Base-by-base conservation (phyloP, 2,888 invertebrate species). In the Aplocera efformata region DNA sequence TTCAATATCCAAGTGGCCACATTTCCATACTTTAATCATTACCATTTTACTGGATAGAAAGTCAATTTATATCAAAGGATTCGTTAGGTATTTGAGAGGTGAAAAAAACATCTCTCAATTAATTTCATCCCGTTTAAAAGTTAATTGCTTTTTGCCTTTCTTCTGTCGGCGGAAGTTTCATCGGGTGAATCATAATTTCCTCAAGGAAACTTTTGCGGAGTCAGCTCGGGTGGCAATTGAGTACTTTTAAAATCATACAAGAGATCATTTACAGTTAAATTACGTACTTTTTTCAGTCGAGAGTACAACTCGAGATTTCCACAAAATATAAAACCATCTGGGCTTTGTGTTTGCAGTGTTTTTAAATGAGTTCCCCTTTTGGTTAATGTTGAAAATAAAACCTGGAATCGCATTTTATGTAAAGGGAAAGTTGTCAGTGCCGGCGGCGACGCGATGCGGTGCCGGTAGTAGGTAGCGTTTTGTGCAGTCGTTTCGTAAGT, bases 401-500 rank as follows among this genome's bases (percentile, higher is more conserved):
- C 42, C 41, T 41, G 48, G 56, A 60, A 64, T 64, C 56, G 56
- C 44, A 60, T 59, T 58, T 58, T 51, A 50, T 46, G 47, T 56
- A 59, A 65, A 66, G 45, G 50, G 49, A 60, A 60, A 63, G 48
- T 58, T 56, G 56, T 49, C 40, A 39, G 47, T 41, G 47, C 48
- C 50, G 33, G 56, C 52, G 52, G 48, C 39, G 56, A 50, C 7
- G 23, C 8, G 28, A 7, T 45, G 48, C 33, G 45, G 48, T 43
- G 45, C 33, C 41, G 33, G 44, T 51, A 42, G 27, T 53, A 57
- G 54, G 50, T 66, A 55, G 64, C 65, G 69, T 73, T 73, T 63
- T 67, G 67, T 75, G 67, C 67, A 60, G 66, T 68, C 62, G 63
- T 67, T 65, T 63, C 57, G 56, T 62, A 62, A 74, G 71, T 80